phyloP scores from a whole-genome alignment of 2,113 vertebrate genomes.

The Burhinus bistriatus region DNA sequence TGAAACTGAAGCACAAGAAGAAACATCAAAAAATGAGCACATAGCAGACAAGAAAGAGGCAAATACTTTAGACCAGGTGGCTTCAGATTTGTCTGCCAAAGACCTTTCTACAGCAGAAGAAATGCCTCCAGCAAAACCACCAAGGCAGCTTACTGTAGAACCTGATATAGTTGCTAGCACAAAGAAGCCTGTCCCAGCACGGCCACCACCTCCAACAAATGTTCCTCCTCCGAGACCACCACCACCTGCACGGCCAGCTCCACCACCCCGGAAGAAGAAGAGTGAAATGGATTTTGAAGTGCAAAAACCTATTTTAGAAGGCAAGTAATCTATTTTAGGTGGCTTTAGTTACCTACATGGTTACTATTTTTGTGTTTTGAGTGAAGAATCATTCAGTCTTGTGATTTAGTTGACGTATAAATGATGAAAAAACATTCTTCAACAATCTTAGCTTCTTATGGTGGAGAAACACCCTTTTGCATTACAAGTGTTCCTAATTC shows the following conservation, averaged over 20 bases:
- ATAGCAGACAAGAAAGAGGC: slow-evolving; percentile 61
- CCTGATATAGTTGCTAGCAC: slow-evolving; percentile 98
- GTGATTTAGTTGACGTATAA: neutral
- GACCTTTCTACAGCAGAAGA: slow-evolving; percentile 73
- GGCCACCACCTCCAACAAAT: slow-evolving; percentile 86
- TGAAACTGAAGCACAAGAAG: slow-evolving; percentile 38
- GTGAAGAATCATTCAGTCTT: neutral
- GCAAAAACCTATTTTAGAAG: slow-evolving; percentile 84
- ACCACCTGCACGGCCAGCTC: slow-evolving; percentile 85
- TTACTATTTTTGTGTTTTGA: neutral
- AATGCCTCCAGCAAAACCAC: slow-evolving; percentile 84
- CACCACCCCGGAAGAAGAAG: slow-evolving; percentile 89
- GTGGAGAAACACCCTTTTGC: neutral
- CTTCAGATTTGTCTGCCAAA: slow-evolving; percentile 64
- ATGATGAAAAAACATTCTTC: neutral
- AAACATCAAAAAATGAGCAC: slow-evolving; percentile 31
- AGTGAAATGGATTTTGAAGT: slow-evolving; percentile 80
- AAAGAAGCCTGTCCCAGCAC: slow-evolving; percentile 88
- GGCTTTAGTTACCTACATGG: neutral
- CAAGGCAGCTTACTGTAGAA: slow-evolving; percentile 87
- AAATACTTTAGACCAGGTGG: slow-evolving; percentile 76
- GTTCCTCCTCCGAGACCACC: slow-evolving; percentile 90
- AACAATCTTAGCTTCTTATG: neutral
- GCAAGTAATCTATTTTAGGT: slow-evolving; percentile 67
- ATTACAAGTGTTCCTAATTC: neutral